A percentile compares a stretch with the other conserved stretches of the same genome.
phyloP scores from a whole-genome alignment of 2,888 invertebrate genomes.

The Agrotis segetum region DNA sequence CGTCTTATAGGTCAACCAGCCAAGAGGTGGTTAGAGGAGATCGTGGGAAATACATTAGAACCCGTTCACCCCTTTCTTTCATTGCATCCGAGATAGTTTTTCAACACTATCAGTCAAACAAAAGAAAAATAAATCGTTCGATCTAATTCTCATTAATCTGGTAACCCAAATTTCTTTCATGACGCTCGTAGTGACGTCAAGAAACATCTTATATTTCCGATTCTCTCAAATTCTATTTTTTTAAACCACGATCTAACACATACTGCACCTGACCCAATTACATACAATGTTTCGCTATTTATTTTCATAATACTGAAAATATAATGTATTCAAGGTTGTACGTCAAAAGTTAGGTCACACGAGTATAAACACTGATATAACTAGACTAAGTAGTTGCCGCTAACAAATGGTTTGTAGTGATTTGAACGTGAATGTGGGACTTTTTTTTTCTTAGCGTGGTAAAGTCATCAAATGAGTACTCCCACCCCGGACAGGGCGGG shows the following conservation, averaged over 20 bases:
- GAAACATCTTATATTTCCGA: constrained; percentile 2
- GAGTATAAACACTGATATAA: constrained; percentile 40
- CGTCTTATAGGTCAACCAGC: no score
- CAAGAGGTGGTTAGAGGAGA: no score
- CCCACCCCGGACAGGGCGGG: no score
- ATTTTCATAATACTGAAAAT: constrained; percentile 54
- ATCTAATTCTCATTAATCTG: constrained; percentile 6
- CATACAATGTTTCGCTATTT: constrained; percentile 55
- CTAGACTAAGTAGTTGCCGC: constrained; percentile 45
- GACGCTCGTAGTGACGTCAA: constrained; percentile 7
- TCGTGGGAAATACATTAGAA: no score
- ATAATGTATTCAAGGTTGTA: constrained; percentile 59
- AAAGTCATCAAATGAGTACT: no score
- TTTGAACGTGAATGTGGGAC: constrained; percentile 17
- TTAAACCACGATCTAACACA: constrained; percentile 23
- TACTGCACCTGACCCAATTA: constrained; percentile 59
- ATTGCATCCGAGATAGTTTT: no score
- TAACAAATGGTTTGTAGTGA: constrained; percentile 40
- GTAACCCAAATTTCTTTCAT: constrained; percentile 4
- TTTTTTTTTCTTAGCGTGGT: no score
- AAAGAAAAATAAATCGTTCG: neutral
- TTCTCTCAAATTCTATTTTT: constrained; percentile 29
- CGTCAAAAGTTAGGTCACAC: constrained; percentile 59
- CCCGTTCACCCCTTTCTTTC: no score
- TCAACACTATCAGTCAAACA: neutral